Conservation (phyloP, 2,888 invertebrate species). For the Lysandra bellargus region DNA sequence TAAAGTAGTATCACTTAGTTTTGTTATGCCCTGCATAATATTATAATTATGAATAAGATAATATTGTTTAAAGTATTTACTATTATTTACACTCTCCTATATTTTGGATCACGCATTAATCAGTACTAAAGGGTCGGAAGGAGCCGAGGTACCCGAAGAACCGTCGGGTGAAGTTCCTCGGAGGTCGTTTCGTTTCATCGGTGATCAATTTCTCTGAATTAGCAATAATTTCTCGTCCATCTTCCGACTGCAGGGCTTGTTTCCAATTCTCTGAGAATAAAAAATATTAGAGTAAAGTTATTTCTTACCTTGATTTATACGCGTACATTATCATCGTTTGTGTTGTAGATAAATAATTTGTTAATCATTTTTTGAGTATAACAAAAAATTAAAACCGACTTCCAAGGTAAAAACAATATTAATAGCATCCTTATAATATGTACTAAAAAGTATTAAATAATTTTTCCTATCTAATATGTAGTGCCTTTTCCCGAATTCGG, state of each 20-base stretch:
- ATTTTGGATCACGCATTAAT: slow-evolving; percentile 35
- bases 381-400: too few species aligned
- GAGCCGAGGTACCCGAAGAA: slow-evolving; percentile 43
- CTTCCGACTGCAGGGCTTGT: slow-evolving; percentile 39
- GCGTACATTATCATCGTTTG: background rate
- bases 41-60: background rate
- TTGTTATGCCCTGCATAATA: too few species aligned
- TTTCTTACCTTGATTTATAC: background rate
- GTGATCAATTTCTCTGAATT: slow-evolving; percentile 40
- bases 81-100: background rate
- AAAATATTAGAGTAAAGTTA: slow-evolving; percentile 13
- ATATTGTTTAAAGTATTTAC: background rate
- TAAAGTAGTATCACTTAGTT: too few species aligned
- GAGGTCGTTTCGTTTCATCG: slow-evolving; percentile 49
- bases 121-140: slow-evolving; percentile 41
- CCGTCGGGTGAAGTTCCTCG: slow-evolving; percentile 39
- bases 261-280: slow-evolving; percentile 35
- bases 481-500: too few species aligned
- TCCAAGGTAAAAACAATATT: too few species aligned
- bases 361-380: background rate
- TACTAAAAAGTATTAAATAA: too few species aligned
- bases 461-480: too few species aligned
- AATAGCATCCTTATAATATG: too few species aligned
- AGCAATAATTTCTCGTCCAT: slow-evolving; percentile 39
- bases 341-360: background rate